Evolutionary conservation across 2,797 vertebrate genomes (phyloP), one percentile per base, ranked within the genome.

Genomic region (Sylvia borin): DNA sequence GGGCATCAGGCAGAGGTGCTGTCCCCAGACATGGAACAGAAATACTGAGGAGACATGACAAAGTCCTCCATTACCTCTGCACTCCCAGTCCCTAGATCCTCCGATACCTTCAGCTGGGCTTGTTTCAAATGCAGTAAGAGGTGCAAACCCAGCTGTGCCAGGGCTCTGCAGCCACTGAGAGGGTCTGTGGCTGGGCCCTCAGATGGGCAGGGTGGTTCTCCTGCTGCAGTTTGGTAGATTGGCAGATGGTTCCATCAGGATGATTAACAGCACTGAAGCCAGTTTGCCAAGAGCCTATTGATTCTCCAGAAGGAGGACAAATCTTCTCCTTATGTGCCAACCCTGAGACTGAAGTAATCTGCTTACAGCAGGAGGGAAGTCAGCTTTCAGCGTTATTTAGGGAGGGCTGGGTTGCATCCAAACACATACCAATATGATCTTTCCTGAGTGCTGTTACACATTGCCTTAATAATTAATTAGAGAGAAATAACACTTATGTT

Each of bases 391-490:
- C 0, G 0, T 84, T 73, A 95, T 86, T 94, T 96, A 95, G 51
- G 36, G 76, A 86, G 40, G 68, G 43, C 31, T 61, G 42, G 36
- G 65, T 31, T 90, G 42, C 65, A 81, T 72, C 65, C 65, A 95
- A 65, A 83, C 20, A 32, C 34, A 62, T 20, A 92, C 18, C 89
- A 82, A 53, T 67, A 76, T 36, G 51, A 87, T 92, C 60, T 87
- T 87, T 91, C 75, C 78, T 51, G 29, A 92, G 70, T 73, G 66
- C 62, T 81, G 36, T 92, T 94, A 86, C 79, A 70, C 31, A 32
- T 8, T 48, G 76, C 54, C 85, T 94, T 90, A 94, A 91, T 88
- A 88, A 86, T 95, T 86, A 95, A 96, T 91, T 91, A 78, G 79
- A 62, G 16, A 86, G 81, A 84, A 95, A 80, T 65, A 96, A 81